Conservation (phyloP, 2,797 vertebrate species). For the Danio aesculapii region DNA sequence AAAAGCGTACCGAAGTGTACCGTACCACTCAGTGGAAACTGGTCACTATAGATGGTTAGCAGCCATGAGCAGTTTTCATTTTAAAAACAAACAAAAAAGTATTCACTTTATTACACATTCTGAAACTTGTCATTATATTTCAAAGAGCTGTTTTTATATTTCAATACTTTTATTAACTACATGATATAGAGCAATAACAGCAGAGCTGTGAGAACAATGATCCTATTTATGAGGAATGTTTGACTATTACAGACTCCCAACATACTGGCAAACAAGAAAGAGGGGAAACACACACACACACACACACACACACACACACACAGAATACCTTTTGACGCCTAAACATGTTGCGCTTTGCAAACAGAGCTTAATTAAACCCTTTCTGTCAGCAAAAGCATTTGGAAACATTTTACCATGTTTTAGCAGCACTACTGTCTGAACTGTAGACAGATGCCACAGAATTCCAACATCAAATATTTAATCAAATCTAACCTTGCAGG, state of each 20-base stretch:
- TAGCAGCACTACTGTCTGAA: not conserved
- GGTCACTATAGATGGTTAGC: not conserved
- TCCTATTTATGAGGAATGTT: slow-evolving; percentile 39
- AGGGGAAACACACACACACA: slow-evolving; percentile 3
- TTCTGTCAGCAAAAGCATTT: not conserved
- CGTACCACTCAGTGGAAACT: too few relatives aligned
- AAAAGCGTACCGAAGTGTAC: too few relatives aligned
- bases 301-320: not conserved
- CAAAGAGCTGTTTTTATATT: not conserved
- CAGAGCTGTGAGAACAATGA: slow-evolving; percentile 33
- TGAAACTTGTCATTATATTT: not conserved
- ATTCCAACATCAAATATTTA: slow-evolving; percentile 14
- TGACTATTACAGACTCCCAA: slow-evolving; percentile 26
- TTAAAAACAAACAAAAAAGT: too few relatives aligned
- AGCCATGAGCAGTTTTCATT: not conserved
- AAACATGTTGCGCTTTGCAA: slow-evolving; percentile 34
- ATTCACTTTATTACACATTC: not conserved
- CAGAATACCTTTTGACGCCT: slow-evolving; percentile 34
- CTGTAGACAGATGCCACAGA: slow-evolving; percentile 29
- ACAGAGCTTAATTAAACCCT: slow-evolving; percentile 1
- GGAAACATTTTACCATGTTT: not conserved
- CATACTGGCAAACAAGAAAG: slow-evolving; percentile 16
- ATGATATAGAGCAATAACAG: slow-evolving; percentile 1
- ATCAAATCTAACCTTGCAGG: slow-evolving; percentile 34
- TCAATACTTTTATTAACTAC: slow-evolving; percentile 8